Evolutionary conservation across 53 echinoderm and acorn worm genomes (phyloP).

Genomic region (Zoroaster sp.): DNA sequence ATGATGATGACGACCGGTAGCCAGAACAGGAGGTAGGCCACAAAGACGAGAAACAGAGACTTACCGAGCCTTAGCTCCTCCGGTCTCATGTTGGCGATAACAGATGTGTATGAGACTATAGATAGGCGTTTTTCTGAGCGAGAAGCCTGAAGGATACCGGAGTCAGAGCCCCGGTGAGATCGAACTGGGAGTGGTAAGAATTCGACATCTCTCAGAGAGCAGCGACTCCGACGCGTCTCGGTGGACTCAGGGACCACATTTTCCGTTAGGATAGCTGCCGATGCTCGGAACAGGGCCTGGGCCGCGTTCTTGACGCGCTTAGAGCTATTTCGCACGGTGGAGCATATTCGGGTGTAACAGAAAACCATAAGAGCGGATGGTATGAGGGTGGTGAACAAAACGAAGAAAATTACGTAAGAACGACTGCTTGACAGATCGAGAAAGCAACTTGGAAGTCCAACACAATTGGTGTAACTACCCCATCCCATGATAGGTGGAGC

Average conservation of each 20-base stretch:
- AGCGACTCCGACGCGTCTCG: conserved; percentile 45
- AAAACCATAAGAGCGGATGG: conserved; percentile 69
- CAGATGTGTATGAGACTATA: conserved; percentile 70
- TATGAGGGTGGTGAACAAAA: conserved; percentile 59
- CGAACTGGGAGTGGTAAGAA: conserved; percentile 67
- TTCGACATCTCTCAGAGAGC: conserved; percentile 58
- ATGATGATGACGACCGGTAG: conserved; percentile 60
- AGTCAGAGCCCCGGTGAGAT: conserved; percentile 52
- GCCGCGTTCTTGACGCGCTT: conserved; percentile 69
- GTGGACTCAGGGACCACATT: conserved; percentile 53
- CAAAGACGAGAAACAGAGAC: conserved; percentile 66
- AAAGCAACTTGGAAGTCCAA: conserved; percentile 61
- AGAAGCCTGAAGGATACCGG: conserved; percentile 21
- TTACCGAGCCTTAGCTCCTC: conserved; percentile 66
- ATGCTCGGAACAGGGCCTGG: conserved; percentile 63
- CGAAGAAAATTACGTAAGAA: conserved; percentile 61
- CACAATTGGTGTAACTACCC: conserved; percentile 59
- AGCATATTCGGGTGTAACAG: conserved; percentile 71
- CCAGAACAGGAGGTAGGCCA: conserved; percentile 67
- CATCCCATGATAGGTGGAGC: conserved; percentile 69
- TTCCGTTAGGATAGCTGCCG: conserved; percentile 52
- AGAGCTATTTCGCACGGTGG: conserved; percentile 72
- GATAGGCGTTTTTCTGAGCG: conserved; percentile 66
- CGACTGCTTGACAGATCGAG: conserved; percentile 44
- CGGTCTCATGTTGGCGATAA: conserved; percentile 71